Evolutionary conservation across 2,797 vertebrate species (phyloP), one percentile per base, ranked within the genome.

Genomic region (Rhyacichthys aspro): DNA sequence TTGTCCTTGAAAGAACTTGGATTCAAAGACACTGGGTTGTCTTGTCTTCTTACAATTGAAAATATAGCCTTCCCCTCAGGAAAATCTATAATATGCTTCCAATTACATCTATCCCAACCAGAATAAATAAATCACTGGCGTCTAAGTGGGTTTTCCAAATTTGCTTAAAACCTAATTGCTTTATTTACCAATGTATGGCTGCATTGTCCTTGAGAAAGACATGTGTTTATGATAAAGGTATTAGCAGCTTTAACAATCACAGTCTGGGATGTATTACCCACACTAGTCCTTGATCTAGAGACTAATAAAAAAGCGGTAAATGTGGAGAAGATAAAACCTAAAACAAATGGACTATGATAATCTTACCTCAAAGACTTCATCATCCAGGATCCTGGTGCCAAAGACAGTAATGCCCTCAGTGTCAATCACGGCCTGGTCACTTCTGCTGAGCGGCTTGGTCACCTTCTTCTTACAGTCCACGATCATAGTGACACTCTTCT

Each of bases 391-490:
- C 66, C 98, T 94, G 67, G 98, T 97, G 69, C 97, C 98, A 71
- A 99, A 99, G 54, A 99, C 95, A 5, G 93, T 93, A 60, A 99
- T 98, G 74, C 98, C 98, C 17, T 95, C 94, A 53, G 95, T 96
- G 87, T 95, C 94, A 74, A 99, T 91, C 50, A 94, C 41, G 0
- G 96, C 81, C 67, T 79, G 91, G 78, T 95, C 91, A 48, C 94
- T 94, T 88, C 97, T 94, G 46, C 68, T 86, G 0, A 99, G 95
- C 3, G 95, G 90, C 78, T 92, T 95, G 62, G 93, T 94, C 55
- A 93, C 64, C 87, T 96, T 98, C 90, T 96, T 97, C 79, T 96
- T 98, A 90, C 98, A 99, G 83, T 99, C 98, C 71, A 98, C 92
- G 73, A 98, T 95, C 90, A 99, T 95, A 45, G 96, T 98, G 82